Base-by-base conservation (phyloP, 1,140 invertebrate species). In the Sipha flava region DNA sequence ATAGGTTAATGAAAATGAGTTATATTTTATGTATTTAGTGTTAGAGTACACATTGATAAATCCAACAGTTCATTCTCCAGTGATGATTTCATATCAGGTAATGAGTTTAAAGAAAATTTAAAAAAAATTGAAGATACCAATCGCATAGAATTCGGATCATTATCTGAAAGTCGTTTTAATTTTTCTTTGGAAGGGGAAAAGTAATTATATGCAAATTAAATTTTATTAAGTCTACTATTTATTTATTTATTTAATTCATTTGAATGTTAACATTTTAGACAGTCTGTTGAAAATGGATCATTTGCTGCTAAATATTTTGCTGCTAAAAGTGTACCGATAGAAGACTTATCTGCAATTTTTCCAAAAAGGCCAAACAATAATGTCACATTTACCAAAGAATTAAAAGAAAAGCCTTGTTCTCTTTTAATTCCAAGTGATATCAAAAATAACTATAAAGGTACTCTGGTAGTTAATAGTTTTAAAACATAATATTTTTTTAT, bases 41-140 rank as follows among this genome's bases (percentile, higher is more conserved):
- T 43, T 7, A 57, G n/a, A 57, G 6, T 29, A 9, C 14, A n/a
- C 10, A 59, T 77, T 6, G 43, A 43, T 43, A 26, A 59, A 54
- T 73, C 29, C 5, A 54, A 3, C 7, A 23, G 12, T 77, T 59
- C 73, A 59, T 43, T 77, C 29, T 59, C 52, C 16, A 59, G 31
- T 77, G 21, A 57, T 9, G 52, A 59, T 57, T 77, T 77, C 26
- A 77, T 77, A 43, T 29, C 23, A 26, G 73, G 73, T 59, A 77
- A n/a, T 57, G 73, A 77, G 3, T 77, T 77, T 40, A 77, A 77
- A 43, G 73, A 77, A 77, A 77, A 77, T 43, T 57, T 77, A 77
- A 52, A 21, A 16, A 52, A 77, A 77, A 77, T 57, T 59, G 73
- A 77, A 77, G 73, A 77, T 18, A 21, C 59, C 43, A 77, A 77